These are phyloP conservation scores for Calliphora vomitoria DNA, from an alignment of 2,888 invertebrate genomes.

Conservation along the genomic window DNA sequence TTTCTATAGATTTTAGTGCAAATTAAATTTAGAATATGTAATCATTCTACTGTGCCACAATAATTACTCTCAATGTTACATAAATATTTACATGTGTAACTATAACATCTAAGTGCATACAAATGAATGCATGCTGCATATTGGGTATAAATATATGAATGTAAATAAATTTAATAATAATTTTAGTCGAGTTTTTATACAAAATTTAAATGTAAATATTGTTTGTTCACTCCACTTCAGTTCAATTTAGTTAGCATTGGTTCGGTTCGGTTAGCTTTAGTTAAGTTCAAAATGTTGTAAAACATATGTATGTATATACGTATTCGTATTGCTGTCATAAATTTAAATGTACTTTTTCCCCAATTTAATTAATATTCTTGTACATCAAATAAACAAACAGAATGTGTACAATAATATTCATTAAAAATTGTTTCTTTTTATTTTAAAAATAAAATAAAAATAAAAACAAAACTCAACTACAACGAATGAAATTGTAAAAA, in stretches of 20 bases:
- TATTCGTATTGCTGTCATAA: slow-evolving; percentile 49
- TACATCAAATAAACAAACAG: slow-evolving; percentile 50
- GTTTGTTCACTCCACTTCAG: slow-evolving; percentile 15
- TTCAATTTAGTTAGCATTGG: neutral
- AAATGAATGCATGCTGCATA: too few species aligned
- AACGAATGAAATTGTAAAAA: slow-evolving; percentile 19
- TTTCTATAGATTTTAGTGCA: too few species aligned
- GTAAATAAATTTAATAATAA: neutral
- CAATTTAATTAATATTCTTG: slow-evolving; percentile 67
- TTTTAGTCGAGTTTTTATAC: slow-evolving; percentile 19
- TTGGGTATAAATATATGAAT: neutral
- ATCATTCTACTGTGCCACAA: too few species aligned
- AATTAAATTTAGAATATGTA: too few species aligned
- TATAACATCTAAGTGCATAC: too few species aligned
- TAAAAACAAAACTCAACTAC: slow-evolving; percentile 18
- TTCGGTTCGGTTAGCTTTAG: neutral
- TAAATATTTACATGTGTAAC: too few species aligned
- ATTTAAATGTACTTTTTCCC: slow-evolving; percentile 58
- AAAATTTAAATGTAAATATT: slow-evolving; percentile 50
- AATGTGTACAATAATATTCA: slow-evolving; percentile 45
- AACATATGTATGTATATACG: too few species aligned
- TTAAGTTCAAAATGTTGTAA: slow-evolving; percentile 5
- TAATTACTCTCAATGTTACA: too few species aligned
- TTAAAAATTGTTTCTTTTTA: slow-evolving; percentile 41
- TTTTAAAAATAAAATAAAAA: slow-evolving; percentile 46